Evolutionary conservation across 1,140 invertebrate genomes (phyloP), one percentile per base, ranked within the genome.

Genomic region (Spodoptera litura): DNA sequence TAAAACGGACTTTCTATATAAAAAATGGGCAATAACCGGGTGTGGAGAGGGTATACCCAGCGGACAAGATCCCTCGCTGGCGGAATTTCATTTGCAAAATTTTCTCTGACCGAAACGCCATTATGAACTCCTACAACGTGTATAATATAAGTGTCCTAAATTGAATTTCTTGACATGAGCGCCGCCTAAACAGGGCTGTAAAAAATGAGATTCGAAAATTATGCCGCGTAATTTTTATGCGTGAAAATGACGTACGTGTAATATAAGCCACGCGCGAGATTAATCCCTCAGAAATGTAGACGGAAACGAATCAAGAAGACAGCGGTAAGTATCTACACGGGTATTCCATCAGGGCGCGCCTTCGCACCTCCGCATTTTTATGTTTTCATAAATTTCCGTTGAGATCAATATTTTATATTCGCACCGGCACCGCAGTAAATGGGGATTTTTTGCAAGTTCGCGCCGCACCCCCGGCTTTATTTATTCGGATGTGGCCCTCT

Each of bases 401-500:
- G 83, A 84, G 88, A 91, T 91, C 90, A 90, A 91, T 91, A 88
- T 90, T 90, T 88, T 89, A 90, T 90, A 88, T 88, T 87, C 85
- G 85, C 85, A 80, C 78, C 81, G 84, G 78, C 27, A 73, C 74
- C 76, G 59, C 78, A 74, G 74, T 78, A 78, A 86, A 84, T 83
- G 84, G 82, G 84, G 85, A 82, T 84, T 89, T 88, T 86, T 84
- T 83, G 81, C 83, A 82, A 83, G 81, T 87, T 83, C 77, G 76
- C 83, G 74, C 78, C 73, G 56, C 82, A 73, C 78, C 80, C 83
- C 78, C 73, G 66, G 70, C 71, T 86, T 84, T 86, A 88, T 89
- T 87, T 85, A 88, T 86, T 83, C 82, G 87, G 79, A 73, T 85
- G 84, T 81, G 81, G 76, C 84, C 85, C 84, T 83, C 85, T 53